Evolutionary conservation across 1,140 invertebrate species (phyloP), one percentile per base, ranked within the genome.

Genomic region (Pygmarrhopalites habei): DNA sequence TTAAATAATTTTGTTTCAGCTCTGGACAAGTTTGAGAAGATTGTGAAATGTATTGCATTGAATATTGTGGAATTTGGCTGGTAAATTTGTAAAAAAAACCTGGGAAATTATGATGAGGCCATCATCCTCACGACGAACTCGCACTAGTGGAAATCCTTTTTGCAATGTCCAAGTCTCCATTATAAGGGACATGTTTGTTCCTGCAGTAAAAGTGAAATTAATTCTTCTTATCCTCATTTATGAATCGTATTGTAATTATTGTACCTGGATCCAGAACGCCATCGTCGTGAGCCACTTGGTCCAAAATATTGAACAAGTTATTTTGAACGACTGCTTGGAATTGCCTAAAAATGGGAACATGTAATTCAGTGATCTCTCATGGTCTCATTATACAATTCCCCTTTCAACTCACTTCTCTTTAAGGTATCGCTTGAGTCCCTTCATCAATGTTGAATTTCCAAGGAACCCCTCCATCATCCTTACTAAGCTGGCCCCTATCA

Each of bases 141-240:
- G 89, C 0, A 95, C 77, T 0, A 93, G 82, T 1, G 92, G 92
- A 75, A 87, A 94, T 0, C 88, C 87, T 62, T 85, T 89, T 77
- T 94, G 89, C 10, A 92, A 74, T 0, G 90, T 92, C 92, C 92
- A 95, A 0, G 90, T 92, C 70, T 95, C 89, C 88, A 91, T 90
- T 28, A 92, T 86, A 58, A 81, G 79, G 67, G 83, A 82, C 0
- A 91, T 82, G 0, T 83, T 84, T 1, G 86, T 78, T 60, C 81
- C 79, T 17, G n/a, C n/a, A n/a, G 75, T 66, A 12, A 82, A 79
- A 15, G 90, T 77, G 12, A 81, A 78, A 1, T 78, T 75, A 46
- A 49, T 7, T 7, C 15, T n/a, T 7, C 10, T 49, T 49, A 49
- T 10, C 7, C 7, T 14, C 10, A 19, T 10, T 21, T n/a, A 49